A percentile compares a stretch with the other conserved stretches of the same genome.
Evolutionary conservation across 2,797 vertebrate species (phyloP).

Genomic region (Todus mexicanus): DNA sequence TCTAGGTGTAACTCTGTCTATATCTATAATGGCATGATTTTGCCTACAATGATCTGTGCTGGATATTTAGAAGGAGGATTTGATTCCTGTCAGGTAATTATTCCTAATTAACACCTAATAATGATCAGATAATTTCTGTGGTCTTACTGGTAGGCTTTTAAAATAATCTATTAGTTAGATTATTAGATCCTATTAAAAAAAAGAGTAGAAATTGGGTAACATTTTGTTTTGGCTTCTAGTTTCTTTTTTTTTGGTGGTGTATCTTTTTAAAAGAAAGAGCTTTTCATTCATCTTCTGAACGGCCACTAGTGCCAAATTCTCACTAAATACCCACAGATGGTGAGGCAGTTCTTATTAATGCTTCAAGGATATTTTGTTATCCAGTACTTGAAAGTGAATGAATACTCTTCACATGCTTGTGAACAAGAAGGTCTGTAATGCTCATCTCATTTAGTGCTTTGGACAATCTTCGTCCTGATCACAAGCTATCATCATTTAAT

Average conservation of each 20-base stretch:
- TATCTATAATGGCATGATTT: constrained; percentile 75
- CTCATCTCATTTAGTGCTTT: background rate
- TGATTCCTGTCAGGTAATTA: constrained; percentile 89
- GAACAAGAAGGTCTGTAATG: background rate
- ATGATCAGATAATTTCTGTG: background rate
- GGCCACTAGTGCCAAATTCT: background rate
- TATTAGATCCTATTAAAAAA: background rate
- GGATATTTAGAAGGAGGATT: constrained; percentile 80
- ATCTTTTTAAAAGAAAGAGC: background rate
- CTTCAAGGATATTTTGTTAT: background rate
- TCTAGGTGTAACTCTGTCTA: constrained; percentile 68
- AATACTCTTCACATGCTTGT: background rate
- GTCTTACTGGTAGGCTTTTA: background rate
- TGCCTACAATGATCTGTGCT: constrained; percentile 85
- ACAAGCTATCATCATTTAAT: background rate
- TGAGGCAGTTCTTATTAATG: background rate
- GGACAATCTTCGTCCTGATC: background rate
- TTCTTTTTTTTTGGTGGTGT: background rate
- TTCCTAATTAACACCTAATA: background rate
- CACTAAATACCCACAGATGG: background rate
- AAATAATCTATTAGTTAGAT: background rate
- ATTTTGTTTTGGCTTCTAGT: background rate
- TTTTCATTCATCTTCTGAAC: background rate
- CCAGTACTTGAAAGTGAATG: background rate
- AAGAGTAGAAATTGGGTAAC: background rate